Base-by-base conservation (phyloP, 2,888 invertebrate species). In the Meta bourneti region DNA sequence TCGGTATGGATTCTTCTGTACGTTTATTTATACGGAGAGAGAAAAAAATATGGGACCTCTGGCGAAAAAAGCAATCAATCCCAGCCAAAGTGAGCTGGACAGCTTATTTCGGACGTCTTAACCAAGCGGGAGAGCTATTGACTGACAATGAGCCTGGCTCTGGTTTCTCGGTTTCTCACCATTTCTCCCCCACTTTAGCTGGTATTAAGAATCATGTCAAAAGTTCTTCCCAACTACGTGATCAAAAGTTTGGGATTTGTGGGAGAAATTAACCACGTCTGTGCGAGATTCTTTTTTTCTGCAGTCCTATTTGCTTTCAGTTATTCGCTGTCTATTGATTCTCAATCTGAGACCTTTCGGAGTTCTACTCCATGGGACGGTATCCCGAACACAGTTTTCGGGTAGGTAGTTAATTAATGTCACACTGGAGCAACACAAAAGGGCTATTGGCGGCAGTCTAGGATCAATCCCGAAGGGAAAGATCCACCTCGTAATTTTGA, bases 121-220 rank as follows among this genome's bases (percentile, higher is more conserved):
- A 85, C 75, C 19, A 48, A 0, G 7, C 0, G 49, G 51, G 54
- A 77, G 34, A 20, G 51, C 74, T 16, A 74, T 83, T 54, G 83
- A 85, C 85, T 85, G 77, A 85, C 85, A 85, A 85, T 85, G 85
- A 85, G 61, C 54, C 13, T 11, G 54, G 16, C 48, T 61, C 48
- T 8, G 19, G 49, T 70, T 70, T 74, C 20, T 16, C n/a, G 8
- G 34, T 13, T 72, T n/a, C n/a, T 61, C 7, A 7, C 49, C 69
- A 7, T 54, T 48, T 75, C 48, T 75, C 20, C 6, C 61, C 48
- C 69, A 52, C 80, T 80, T 80, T 61, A n/a, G 61, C 49, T 13
- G 85, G 77, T 85, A 85, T 85, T 85, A 85, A 85, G 77, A 85
- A 77, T 61, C 75, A 85, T 85, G 77, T 85, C 77, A 75, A 49